Percentiles rank a stretch among this genome's conserved stretches.
phyloP scores from a whole-genome alignment of 2,888 invertebrate genomes.

The Caradrina clavipalpis region DNA sequence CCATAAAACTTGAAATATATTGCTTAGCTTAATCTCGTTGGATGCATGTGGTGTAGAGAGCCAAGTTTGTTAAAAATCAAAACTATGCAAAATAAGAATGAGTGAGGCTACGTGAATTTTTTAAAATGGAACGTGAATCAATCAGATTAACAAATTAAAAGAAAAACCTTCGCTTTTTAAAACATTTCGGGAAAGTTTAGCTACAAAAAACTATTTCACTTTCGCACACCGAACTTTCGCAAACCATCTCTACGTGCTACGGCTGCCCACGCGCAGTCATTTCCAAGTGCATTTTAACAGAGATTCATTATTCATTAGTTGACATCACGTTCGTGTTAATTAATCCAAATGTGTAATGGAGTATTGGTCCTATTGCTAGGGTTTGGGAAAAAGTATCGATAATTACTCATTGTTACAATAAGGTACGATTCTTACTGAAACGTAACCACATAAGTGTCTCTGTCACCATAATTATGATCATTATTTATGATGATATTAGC shows the following conservation, averaged over 20 bases:
- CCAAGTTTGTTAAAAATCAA: background rate
- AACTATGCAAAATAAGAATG: background rate
- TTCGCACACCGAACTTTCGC: conserved; percentile 13
- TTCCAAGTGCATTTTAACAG: conserved; percentile 65
- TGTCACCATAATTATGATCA: no score
- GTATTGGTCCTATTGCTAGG: conserved; percentile 22
- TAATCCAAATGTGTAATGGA: conserved; percentile 53
- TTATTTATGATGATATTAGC: no score
- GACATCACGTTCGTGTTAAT: conserved; percentile 68
- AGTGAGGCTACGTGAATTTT: background rate
- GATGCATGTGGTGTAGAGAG: background rate
- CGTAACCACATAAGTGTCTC: no score
- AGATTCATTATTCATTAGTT: conserved; percentile 67
- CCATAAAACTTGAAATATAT: background rate
- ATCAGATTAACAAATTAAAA: no score
- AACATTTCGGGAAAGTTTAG: background rate
- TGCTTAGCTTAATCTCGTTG: background rate
- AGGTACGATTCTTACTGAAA: no score
- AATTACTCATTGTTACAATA: no score
- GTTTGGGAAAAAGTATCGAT: conserved; percentile 18
- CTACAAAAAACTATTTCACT: background rate
- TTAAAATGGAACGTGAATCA: no score
- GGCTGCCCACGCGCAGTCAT: conserved; percentile 43
- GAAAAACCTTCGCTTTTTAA: background rate
- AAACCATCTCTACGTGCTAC: background rate